Base-by-base conservation (phyloP, 2,888 invertebrate species). In the Ashinkailepas kermadecensis region DNA sequence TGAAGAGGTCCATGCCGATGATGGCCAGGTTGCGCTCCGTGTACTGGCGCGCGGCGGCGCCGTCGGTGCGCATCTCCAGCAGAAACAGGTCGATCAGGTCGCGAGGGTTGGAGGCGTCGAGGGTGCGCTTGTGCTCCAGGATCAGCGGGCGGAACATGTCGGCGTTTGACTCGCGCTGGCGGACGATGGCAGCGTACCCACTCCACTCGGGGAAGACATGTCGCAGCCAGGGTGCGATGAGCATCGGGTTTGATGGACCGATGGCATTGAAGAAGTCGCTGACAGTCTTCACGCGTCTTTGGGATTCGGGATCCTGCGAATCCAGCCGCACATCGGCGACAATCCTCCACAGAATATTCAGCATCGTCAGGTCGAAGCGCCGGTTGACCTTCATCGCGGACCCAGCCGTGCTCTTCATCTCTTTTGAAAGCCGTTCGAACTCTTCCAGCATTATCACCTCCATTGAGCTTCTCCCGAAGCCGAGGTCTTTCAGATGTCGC, bases 1-100 rank as follows among this genome's bases (percentile, higher is more conserved):
- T 4, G 23, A 82, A 67, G 25, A 82, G 4, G 39, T 82, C 82
- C 25, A 81, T 56, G 13, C 64, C n/a, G 54, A 56, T 58, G 15
- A 23, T 8, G 4, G 59, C 23, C 6, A 81, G 80, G 59, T 62
- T 21, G 7, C 9, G 23, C 58, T 78, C 79, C 9, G 25, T 81
- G 65, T 15, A 67, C n/a, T 59, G 11, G 65, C 80, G 65, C 12
- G 23, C 21, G 12, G 54, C 57, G 25, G 79, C 58, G n/a, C 59
- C 62, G 15, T 65, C 25, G 21, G 70, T 64, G 6, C 59, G 25
- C 21, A 58, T 80, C 4, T 78, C 62, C 39, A 57, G 62, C 12
- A 80, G 65, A 23, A 78, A 65, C 15, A 62, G 56, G 25, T 70
- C 80, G 11, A 54, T 54, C 9, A 81, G 18, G 23, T 67, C 65